Evolutionary conservation across 2,888 invertebrate genomes (phyloP), one percentile per base, ranked within the genome.

Genomic region (Neoaliturus tenellus): DNA sequence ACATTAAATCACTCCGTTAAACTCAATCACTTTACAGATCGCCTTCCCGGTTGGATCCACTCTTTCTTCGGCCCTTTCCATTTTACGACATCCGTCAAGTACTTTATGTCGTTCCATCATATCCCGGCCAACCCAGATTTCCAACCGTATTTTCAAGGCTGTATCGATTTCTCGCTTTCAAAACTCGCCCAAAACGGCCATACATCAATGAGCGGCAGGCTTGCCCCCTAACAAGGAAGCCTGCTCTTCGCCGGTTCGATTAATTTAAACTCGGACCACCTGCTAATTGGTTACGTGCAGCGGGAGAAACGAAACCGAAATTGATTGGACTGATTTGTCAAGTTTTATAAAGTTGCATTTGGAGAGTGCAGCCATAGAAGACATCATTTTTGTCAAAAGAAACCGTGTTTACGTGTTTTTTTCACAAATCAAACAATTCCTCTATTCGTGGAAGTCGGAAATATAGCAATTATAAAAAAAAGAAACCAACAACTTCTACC

Each of bases 121-220:
- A 78, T 78, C 51, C 35, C 55, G 55, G 71, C 23, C 33, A 31
- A 78, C 78, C 78, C 55, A 78, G 55, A 78, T 78, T 48, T 73
- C 44, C 8, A 41, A 23, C 73, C n/a, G 73, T 48, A 4, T 48
- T 28, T 78, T 25, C 55, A 35, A 33, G 78, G 75, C 28, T 23
- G 41, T 4, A 28, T 28, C 55, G 55, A 48, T 78, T 78, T 78
- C 78, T 78, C 55, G 78, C 73, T 75, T 44, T 75, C 71, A 35
- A 35, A 41, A 31, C 71, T 23, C 33, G 4, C 71, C 71, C 35
- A 14, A 44, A 75, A 35, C 39, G 73, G 28, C 28, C 44, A 44
- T 75, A 44, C 28, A 39, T 75, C 73, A 75, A 44, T 71, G 33
- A 28, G 39, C n/a, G 20, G 28, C 28, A 10, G 31, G 35, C n/a